Conservation (phyloP, 2,888 invertebrate genomes). For the Yponomeuta evonymella region DNA sequence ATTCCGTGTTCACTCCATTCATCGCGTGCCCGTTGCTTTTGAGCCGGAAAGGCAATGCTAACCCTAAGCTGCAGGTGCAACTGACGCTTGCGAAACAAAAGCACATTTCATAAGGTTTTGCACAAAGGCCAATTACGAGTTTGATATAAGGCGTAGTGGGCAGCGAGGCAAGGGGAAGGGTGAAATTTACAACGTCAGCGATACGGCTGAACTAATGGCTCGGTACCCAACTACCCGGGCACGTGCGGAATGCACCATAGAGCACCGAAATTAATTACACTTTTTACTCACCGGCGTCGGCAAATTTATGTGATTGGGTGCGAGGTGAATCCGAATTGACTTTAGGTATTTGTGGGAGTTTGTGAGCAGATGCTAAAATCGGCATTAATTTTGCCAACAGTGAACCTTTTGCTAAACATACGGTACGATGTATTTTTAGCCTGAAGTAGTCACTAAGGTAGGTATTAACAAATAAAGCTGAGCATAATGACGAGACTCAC, state of each 20-base stretch:
- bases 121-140: constrained; percentile 43
- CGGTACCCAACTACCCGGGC: constrained; percentile 19
- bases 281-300: not conserved
- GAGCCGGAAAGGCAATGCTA: constrained; percentile 21
- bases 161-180: constrained; percentile 23
- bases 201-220: constrained; percentile 42
- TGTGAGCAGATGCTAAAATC: not conserved
- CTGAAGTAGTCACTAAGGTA: not conserved
- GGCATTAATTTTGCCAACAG: not conserved
- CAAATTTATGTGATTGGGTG: not conserved
- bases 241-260: not conserved
- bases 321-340: not conserved
- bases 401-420: too few species aligned
- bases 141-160: constrained; percentile 46
- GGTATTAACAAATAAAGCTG: not conserved
- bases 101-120: constrained; percentile 39
- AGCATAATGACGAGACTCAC: too few species aligned
- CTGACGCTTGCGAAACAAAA: constrained; percentile 17
- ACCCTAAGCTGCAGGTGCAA: constrained; percentile 11
- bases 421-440: not conserved
- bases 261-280: not conserved
- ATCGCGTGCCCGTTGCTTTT: not conserved
- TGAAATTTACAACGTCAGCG: constrained; percentile 45
- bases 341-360: not conserved
- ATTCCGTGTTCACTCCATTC: not conserved